These are phyloP conservation scores for Danio albolineatus DNA, from an alignment of 2,797 vertebrate genomes.

Conservation along the genomic window DNA sequence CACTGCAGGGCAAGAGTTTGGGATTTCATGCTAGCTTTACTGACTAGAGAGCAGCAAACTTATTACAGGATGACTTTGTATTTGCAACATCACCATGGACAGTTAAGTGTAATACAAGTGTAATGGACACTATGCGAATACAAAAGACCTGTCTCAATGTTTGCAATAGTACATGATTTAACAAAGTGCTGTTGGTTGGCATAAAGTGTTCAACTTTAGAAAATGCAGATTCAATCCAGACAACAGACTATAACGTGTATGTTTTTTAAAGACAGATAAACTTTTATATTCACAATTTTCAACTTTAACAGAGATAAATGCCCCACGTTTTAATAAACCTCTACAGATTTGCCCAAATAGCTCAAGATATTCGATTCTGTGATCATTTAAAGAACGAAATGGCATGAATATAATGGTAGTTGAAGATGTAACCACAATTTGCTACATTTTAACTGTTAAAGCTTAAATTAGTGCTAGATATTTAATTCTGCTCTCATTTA, in stretches of 20 bases:
- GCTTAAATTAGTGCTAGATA: too few species aligned
- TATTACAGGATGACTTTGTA: neutral
- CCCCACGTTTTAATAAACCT: neutral
- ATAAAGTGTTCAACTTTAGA: too few species aligned
- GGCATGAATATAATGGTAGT: neutral
- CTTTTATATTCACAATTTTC: too few species aligned
- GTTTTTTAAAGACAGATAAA: too few species aligned
- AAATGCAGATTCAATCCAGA: neutral
- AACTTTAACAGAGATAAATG: neutral
- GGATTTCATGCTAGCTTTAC: neutral
- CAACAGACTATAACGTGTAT: too few species aligned
- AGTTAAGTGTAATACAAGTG: neutral
- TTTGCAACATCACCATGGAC: neutral
- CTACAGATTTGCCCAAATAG: neutral
- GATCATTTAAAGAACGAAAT: too few species aligned
- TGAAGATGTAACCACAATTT: too few species aligned
- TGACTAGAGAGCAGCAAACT: neutral
- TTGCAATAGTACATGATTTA: neutral
- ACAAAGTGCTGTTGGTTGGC: neutral
- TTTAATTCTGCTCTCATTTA: too few species aligned
- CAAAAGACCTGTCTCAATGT: neutral
- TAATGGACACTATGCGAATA: neutral
- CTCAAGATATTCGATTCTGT: neutral
- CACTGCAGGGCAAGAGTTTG: conserved; percentile 54
- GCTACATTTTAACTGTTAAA: too few species aligned